A percentile compares a stretch with the other conserved stretches of the same genome.
These are phyloP conservation scores for Peromyscus californicus DNA, from an alignment of 2,113 vertebrate species.

Conservation along the genomic window DNA sequence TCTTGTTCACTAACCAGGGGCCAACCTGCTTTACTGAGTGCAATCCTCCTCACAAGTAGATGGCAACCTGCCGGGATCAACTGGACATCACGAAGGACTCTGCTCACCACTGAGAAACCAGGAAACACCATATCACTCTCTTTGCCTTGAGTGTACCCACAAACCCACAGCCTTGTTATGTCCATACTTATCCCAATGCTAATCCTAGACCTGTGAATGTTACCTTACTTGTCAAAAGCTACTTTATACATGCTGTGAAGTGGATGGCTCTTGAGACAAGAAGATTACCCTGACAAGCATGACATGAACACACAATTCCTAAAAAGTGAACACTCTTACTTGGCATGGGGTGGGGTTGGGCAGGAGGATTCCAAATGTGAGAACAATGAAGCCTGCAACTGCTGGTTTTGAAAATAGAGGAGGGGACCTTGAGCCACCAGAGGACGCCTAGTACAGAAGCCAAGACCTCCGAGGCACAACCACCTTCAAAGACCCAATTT, in stretches of 20 bases:
- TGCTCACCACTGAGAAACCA: not conserved
- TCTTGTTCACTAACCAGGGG: not conserved
- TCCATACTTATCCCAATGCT: not conserved
- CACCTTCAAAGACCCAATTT: not conserved
- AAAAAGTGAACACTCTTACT: not conserved
- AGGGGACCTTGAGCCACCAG: not conserved
- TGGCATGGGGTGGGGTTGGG: not conserved
- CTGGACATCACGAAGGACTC: not conserved
- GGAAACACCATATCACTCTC: not conserved
- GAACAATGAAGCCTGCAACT: not conserved
- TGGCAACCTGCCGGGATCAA: not conserved
- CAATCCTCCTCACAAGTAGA: not conserved
- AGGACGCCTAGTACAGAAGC: not conserved
- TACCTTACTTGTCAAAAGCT: constrained; percentile 8
- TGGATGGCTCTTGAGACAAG: not conserved
- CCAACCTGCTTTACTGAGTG: not conserved
- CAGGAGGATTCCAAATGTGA: not conserved
- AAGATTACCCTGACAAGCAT: not conserved
- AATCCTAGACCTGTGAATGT: not conserved
- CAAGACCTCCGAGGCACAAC: not conserved
- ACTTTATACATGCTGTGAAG: not conserved
- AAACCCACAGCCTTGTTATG: not conserved
- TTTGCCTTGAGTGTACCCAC: not conserved
- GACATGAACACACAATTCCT: not conserved
- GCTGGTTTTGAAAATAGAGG: not conserved